Evolutionary conservation across 1,140 invertebrate genomes (phyloP), one percentile per base, ranked within the genome.

Genomic region (Drosophila melanica): DNA sequence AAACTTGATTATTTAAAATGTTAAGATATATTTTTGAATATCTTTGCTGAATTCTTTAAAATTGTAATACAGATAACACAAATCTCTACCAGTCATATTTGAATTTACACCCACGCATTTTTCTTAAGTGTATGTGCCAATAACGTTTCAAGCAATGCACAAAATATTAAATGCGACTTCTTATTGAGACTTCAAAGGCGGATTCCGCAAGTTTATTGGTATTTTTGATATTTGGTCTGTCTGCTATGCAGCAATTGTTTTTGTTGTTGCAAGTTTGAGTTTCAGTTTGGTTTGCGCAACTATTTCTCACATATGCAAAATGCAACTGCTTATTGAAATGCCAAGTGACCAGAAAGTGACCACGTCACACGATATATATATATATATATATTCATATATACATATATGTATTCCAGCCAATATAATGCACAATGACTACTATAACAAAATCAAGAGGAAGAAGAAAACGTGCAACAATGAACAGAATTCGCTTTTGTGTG

Each of bases 341-440:
- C 63, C 69, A 72, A 72, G 63, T 72, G 69, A 66, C 69, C 69
- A 66, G 69, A 66, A 72, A 72, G 48, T 58, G 69, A 63, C 57
- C 69, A 58, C 44, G 53, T 20, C 23, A 39, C 59, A 58, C 41
- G 39, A 30, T 33, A 64, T 37, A 65, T n/a, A 12, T 35, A 33
- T 33, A 33, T 33, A 33, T 8, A 7, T 9, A 2, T 33, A 6
- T 33, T 7, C 30, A 33, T 33, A 33, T 9, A 9, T 30, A 30
- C 7, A 30, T 30, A 30, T 3, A 33, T 33, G 8, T 35, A 35
- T 64, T 41, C 42, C 47, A 23, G 33, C 60, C 53, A 66, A 65
- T 58, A 33, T 14, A 35, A 23, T 42, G 12, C 9, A 23, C 39
- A 58, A 18, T 30, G 50, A 11, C 20, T 33, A 27, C 20, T 48